phyloP scores from a whole-genome alignment of 2,113 vertebrate species.

The Dromiciops gliroides region DNA sequence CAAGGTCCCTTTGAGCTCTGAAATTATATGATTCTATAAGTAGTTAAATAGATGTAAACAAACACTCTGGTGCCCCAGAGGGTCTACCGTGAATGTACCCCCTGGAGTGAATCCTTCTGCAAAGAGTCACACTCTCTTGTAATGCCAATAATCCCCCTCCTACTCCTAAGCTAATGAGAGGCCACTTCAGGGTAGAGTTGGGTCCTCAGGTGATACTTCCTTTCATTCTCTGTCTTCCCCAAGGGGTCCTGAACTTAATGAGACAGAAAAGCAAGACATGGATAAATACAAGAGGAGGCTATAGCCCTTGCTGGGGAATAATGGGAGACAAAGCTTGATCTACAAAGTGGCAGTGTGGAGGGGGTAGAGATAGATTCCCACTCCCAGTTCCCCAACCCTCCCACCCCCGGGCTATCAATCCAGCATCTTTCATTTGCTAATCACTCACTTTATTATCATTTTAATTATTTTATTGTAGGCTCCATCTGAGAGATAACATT shows the following conservation, averaged over 20 bases:
- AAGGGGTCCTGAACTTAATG: background rate
- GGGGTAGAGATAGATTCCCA: background rate
- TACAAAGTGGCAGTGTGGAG: background rate
- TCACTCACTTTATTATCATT: constrained; percentile 20
- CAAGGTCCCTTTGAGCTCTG: background rate
- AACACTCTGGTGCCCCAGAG: background rate
- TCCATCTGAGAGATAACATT: constrained; percentile 35
- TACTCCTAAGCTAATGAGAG: background rate
- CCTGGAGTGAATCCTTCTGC: background rate
- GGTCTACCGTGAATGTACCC: background rate
- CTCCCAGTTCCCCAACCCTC: background rate
- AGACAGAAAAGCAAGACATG: background rate
- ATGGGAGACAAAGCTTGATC: background rate
- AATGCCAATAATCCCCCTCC: background rate
- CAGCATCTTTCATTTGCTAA: constrained; percentile 29
- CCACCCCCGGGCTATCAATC: background rate
- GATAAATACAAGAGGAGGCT: background rate
- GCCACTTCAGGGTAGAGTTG: background rate
- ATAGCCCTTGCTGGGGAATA: background rate
- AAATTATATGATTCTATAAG: background rate
- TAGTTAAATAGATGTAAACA: background rate
- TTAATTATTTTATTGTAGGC: constrained; percentile 58
- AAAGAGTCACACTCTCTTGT: background rate
- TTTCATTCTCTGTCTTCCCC: background rate
- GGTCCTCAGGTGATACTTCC: background rate